phyloP scores from a whole-genome alignment of 2,797 vertebrate species.

The Ctenochaetus hawaiiensis region DNA sequence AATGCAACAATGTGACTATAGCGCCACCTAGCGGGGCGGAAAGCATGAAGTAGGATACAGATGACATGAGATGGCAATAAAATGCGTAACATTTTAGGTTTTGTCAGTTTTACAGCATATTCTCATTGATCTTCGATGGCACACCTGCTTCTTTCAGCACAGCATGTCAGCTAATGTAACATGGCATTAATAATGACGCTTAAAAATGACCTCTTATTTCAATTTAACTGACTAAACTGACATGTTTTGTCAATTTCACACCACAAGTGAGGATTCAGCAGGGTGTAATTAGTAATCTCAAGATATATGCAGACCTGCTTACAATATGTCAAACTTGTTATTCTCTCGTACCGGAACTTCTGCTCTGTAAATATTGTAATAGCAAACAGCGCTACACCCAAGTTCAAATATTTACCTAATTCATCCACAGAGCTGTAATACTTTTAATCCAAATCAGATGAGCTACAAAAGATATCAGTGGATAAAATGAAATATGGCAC shows the following conservation, averaged over 20 bases:
- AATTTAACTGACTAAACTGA: background rate
- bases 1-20: slow-evolving; percentile 1
- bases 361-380: slow-evolving; percentile 72
- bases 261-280: background rate
- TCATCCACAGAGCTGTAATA: slow-evolving; percentile 47
- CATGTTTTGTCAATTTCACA: background rate
- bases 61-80: background rate
- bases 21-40: slow-evolving; percentile 54
- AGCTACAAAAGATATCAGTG: background rate
- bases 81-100: background rate
- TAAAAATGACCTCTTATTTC: background rate
- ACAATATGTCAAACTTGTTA: slow-evolving; percentile 43
- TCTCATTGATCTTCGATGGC: fast-evolving
- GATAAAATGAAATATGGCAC: background rate
- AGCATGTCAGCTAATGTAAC: background rate
- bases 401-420: slow-evolving; percentile 83
- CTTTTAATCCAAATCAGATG: slow-evolving; percentile 22
- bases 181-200: background rate
- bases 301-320: slow-evolving; percentile 10
- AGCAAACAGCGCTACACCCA: slow-evolving; percentile 81
- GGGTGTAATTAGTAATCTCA: background rate
- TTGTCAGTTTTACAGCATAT: background rate
- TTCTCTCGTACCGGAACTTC: slow-evolving; percentile 74
- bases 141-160: background rate
- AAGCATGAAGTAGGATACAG: fast-evolving